phyloP scores from a whole-genome alignment of 2,113 vertebrate species.

The Corydoras maculifer region DNA sequence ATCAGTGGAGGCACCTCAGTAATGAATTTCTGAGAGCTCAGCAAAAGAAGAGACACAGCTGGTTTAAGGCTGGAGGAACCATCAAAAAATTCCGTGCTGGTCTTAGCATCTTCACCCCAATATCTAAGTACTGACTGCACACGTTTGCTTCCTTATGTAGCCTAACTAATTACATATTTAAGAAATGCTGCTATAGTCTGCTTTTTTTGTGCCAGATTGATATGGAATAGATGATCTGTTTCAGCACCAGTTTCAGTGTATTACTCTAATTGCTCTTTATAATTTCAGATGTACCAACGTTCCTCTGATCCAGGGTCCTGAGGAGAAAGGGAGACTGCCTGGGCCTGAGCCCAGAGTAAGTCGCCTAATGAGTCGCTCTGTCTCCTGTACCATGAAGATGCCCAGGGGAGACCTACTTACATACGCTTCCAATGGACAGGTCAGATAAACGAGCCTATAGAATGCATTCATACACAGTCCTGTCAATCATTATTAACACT shows the following conservation, averaged over 20 bases:
- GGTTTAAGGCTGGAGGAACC: conserved; percentile 95
- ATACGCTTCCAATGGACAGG: conserved; percentile 88
- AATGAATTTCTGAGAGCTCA: conserved; percentile 97
- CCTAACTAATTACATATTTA: neutral
- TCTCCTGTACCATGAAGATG: conserved; percentile 94
- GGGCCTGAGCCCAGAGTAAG: conserved; percentile 87
- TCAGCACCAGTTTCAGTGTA: too few species aligned
- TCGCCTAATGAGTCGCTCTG: conserved; percentile 91
- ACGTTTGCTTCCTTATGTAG: too few species aligned
- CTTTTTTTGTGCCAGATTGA: neutral
- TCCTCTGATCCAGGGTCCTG: conserved; percentile 90
- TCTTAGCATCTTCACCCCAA: conserved; percentile 53
- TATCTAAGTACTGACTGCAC: too few species aligned
- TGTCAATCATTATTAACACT: neutral
- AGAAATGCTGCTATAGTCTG: neutral
- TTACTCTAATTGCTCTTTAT: neutral
- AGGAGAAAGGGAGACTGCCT: conserved; percentile 87
- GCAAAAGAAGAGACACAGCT: conserved; percentile 96
- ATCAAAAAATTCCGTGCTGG: conserved; percentile 97
- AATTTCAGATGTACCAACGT: conserved; percentile 87
- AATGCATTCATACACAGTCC: neutral
- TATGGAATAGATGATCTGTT: neutral
- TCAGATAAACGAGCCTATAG: conserved; percentile 14
- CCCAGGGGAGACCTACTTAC: conserved; percentile 92
- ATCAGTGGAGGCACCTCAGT: conserved; percentile 99